phyloP scores from a whole-genome alignment of 2,797 vertebrate genomes.

The Parambassis ranga region DNA sequence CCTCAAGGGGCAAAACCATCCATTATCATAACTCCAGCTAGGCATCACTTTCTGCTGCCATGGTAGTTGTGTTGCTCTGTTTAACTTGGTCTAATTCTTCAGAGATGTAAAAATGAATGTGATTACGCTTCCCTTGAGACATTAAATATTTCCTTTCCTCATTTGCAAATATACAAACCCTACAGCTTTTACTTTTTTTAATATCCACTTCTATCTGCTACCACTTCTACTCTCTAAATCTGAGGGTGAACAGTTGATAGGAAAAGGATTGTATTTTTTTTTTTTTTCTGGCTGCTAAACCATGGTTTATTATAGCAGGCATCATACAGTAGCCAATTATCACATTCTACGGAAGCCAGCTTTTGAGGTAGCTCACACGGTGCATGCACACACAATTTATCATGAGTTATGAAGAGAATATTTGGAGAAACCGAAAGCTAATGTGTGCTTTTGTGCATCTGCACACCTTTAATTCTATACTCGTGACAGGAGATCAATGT shows the following conservation, averaged over 20 bases:
- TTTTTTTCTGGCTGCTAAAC: constrained; percentile 17
- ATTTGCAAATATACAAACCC: constrained; percentile 32
- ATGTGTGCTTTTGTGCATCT: not conserved
- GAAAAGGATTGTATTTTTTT: not conserved
- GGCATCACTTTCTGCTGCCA: constrained; percentile 26
- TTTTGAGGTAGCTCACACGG: not conserved
- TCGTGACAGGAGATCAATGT: constrained; percentile 32
- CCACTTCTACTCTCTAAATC: not conserved
- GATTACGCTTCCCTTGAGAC: constrained; percentile 45
- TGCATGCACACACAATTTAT: not conserved
- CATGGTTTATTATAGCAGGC: constrained; percentile 11
- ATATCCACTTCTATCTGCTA: constrained; percentile 12
- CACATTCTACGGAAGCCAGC: not conserved
- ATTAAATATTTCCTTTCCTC: not conserved
- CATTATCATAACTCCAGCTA: constrained; percentile 48
- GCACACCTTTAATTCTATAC: constrained; percentile 13
- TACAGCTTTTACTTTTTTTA: not conserved
- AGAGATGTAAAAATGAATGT: constrained; percentile 61
- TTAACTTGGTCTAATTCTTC: constrained; percentile 66
- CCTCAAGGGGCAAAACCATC: constrained; percentile 58
- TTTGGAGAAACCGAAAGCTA: not conserved
- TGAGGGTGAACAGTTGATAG: constrained; percentile 21
- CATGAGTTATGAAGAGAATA: not conserved
- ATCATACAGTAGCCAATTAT: constrained; percentile 18
- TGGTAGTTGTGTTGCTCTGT: constrained; percentile 31